These are phyloP conservation scores for Etia nguti DNA, from an alignment of 2,113 vertebrate genomes.

Conservation along the genomic window DNA sequence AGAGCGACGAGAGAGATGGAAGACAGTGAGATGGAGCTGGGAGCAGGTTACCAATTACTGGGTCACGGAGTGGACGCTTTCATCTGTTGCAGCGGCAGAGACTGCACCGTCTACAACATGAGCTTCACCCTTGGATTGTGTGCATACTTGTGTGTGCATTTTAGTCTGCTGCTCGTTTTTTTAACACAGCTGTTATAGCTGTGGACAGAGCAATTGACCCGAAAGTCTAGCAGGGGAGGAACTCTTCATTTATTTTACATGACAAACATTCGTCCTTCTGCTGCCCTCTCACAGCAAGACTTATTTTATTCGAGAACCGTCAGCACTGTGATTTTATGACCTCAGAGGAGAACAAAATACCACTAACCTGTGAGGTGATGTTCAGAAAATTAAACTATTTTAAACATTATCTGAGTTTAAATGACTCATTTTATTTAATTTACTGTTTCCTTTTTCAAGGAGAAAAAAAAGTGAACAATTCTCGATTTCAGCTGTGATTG, in stretches of 20 bases:
- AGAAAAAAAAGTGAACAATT: background rate
- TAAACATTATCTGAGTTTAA: background rate
- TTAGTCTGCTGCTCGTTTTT: background rate
- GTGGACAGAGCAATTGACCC: background rate
- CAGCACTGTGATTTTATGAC: background rate
- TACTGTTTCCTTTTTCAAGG: background rate
- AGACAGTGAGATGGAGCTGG: background rate
- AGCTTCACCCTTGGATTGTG: conserved; percentile 21
- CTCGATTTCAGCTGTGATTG: background rate
- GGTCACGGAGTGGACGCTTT: conserved; percentile 26
- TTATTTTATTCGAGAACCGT: background rate
- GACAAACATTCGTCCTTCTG: background rate
- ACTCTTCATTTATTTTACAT: conserved; percentile 1
- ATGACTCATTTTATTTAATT: background rate
- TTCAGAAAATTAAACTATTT: background rate
- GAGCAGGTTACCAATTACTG: conserved; percentile 48
- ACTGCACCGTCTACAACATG: conserved; percentile 12
- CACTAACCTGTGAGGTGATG: background rate
- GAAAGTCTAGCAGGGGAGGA: background rate
- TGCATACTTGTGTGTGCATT: background rate
- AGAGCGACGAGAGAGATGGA: background rate
- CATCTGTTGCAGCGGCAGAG: conserved; percentile 28
- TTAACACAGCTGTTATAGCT: conserved; percentile 1
- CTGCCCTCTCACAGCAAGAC: background rate
- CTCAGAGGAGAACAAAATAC: background rate